Base-by-base conservation (phyloP, 2,888 invertebrate genomes). In the Brachynemurus nebulosus region DNA sequence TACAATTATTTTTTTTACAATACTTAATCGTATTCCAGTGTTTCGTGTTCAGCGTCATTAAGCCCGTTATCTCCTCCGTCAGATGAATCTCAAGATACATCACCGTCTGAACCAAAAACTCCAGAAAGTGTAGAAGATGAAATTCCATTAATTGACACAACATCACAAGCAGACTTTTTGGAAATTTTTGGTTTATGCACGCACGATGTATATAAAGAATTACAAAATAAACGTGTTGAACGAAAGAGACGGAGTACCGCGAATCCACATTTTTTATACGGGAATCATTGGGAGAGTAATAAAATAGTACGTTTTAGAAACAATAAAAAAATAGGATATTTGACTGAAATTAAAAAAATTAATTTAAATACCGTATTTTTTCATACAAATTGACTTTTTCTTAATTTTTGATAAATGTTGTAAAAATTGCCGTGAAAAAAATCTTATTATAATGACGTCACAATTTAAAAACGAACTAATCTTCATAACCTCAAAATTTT, bases 241-340 rank as follows among this genome's bases (percentile, higher is more conserved):
- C 59, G 72, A 27, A 72, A 71, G 52, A 58, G 71, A 21, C 59
- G 71, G 30, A 71, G 71, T 47, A 72, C 71, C 6, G 70, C 71
- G 2, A 71, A 70, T 57, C 69, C 70, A 2, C 70, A 72, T 49
- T 72, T 71, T 53, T 59, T 72, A 16, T 72, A 72, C 57, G 67
- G 68, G 19, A 67, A 59, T 44, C 25, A 33, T 37, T 43, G 43
- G 43, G 43, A 43, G 9, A 19, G 37, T 37, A 43, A 27, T 43
- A 43, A 43, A 43, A 37, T 43, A 7, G 43, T 43, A 43, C 14
- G 42, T 43, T 8, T 39, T 21, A n/a, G n/a, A n/a, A n/a, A n/a
- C 27, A 33, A 33, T 4, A 6, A 9, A 33, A 9, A 6, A 14
- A 9, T 14, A 33, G 33, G 33, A 6, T 33, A 33, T 33, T 33